phyloP scores from a whole-genome alignment of 1,140 invertebrate species.

The Dinoponera quadriceps region DNA sequence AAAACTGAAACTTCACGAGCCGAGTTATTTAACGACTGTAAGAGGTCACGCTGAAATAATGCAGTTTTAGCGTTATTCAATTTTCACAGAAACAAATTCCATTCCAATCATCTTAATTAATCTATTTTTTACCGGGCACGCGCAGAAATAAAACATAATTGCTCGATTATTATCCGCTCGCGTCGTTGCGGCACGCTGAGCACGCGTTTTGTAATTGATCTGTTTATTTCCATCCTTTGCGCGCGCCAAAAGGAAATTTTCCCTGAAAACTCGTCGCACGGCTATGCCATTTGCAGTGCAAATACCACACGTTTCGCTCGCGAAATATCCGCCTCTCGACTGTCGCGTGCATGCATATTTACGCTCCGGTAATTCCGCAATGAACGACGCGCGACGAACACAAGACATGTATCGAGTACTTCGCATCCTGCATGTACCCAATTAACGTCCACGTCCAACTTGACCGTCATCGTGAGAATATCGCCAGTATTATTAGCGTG shows the following conservation, averaged over 20 bases:
- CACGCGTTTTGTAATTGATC: slow-evolving; percentile 28
- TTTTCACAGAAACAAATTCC: slow-evolving; percentile 11
- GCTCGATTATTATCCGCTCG: neutral
- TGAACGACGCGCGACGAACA: neutral
- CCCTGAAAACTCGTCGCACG: slow-evolving; percentile 19
- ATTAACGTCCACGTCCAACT: slow-evolving; percentile 38
- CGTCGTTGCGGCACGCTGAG: neutral
- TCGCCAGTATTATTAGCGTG: slow-evolving; percentile 34
- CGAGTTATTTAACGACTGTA: no score
- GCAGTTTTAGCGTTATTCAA: neutral
- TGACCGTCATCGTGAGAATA: slow-evolving; percentile 32
- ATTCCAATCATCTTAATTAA: neutral
- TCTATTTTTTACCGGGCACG: slow-evolving; percentile 1
- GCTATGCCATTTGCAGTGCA: slow-evolving; percentile 46
- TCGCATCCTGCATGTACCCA: slow-evolving; percentile 11
- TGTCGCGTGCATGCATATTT: slow-evolving; percentile 47
- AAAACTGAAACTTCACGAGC: no score
- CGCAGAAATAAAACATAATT: neutral
- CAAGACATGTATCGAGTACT: slow-evolving; percentile 32
- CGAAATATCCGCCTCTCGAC: slow-evolving; percentile 37
- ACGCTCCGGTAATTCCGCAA: slow-evolving; percentile 43
- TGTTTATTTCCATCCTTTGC: neutral
- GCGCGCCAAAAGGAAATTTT: slow-evolving; percentile 18
- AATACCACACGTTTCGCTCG: slow-evolving; percentile 9
- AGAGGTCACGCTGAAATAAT: neutral